Base-by-base conservation (phyloP, 2,888 invertebrate species). In the Spodoptera littoralis region DNA sequence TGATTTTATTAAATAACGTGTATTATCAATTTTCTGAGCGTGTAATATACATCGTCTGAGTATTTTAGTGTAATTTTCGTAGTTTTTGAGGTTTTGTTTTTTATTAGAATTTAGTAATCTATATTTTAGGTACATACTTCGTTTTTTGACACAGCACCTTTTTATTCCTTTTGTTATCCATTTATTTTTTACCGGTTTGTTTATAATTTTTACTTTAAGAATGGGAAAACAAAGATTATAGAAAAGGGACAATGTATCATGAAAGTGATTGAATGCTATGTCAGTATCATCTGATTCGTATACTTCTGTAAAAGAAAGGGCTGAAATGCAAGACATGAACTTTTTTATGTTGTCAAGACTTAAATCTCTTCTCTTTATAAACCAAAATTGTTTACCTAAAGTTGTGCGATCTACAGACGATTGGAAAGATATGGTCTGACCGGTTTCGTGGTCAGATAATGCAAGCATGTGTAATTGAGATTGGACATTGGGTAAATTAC, bases 111-210 rank as follows among this genome's bases (percentile, higher is more conserved):
- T 45, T 13, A 13, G 5, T 45, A 45, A 45, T 44, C n/a, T 46
- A 4, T 36, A 54, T 46, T 46, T 54, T 36, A 57, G 43, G 8
- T 58, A 58, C 50, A 57, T 51, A 45, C 36, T 50, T 45, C 45
- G 1, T 41, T 58, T 58, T 8, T 4, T 50, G 22, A 58, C 22
- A 44, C 50, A 51, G 45, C 45, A 51, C 45, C 36, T 36, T 55
- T 55, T 55, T 9, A 46, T 55, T 55, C 36, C 54, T 55, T 55
- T 55, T 46, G 36, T 55, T 51, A 58, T 58, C 45, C 45, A 58
- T 57, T 59, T 52, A 41, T 1, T 59, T 52, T 59, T 59, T 8
- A 2, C 0, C 9, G 41, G 46, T 11, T 60, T 60, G 18, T 52
- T 46, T 52, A 46, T 59, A 24, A 42, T 45, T 58, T 58, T 58